phyloP scores from a whole-genome alignment of 2,113 vertebrate genomes.

The Ciconia boyciana region DNA sequence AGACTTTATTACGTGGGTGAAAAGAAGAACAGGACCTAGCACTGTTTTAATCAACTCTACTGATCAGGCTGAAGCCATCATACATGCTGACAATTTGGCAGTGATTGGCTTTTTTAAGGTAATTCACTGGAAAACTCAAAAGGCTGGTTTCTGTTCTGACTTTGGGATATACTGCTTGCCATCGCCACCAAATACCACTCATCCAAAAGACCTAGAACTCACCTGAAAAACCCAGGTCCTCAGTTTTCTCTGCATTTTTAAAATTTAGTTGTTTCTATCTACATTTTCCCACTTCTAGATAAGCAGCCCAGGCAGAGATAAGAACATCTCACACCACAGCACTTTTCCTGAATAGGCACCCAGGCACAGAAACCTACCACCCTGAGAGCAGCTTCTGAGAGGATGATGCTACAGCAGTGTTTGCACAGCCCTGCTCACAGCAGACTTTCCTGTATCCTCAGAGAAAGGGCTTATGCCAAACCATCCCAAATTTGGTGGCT shows the following conservation, averaged over 20 bases:
- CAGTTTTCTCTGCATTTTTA: neutral
- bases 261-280: neutral
- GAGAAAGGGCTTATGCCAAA: neutral
- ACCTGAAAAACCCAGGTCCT: neutral
- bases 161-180: neutral
- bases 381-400: neutral
- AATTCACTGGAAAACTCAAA: neutral
- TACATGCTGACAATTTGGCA: constrained; percentile 73
- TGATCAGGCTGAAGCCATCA: constrained; percentile 67
- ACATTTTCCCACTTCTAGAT: neutral
- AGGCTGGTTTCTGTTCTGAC: neutral
- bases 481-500: neutral
- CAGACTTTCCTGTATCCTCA: neutral
- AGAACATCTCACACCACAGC: neutral
- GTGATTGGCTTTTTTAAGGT: constrained; percentile 93
- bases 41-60: constrained; percentile 75
- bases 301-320: neutral
- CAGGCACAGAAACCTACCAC: neutral
- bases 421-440: neutral
- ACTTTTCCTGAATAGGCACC: neutral
- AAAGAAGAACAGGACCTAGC: constrained; percentile 81
- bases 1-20: constrained; percentile 86
- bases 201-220: neutral
- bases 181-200: neutral
- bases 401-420: neutral